Evolutionary conservation across 2,797 vertebrate genomes (phyloP).

Genomic region (Phataginus tetradactyla): DNA sequence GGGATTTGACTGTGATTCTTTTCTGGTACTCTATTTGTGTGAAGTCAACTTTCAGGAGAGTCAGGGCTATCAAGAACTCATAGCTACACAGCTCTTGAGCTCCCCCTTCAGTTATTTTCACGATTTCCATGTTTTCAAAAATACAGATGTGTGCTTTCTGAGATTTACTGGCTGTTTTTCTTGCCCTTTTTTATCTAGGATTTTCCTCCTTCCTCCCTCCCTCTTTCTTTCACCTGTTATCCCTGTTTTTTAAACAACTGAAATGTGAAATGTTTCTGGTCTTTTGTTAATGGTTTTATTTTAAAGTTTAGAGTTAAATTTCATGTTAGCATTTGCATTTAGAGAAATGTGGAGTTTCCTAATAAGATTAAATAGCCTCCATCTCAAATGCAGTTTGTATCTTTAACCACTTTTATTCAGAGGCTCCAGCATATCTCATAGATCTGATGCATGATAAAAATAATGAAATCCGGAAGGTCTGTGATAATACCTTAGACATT

Average conservation of each 20-base stretch:
- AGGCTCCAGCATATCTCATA: conserved; percentile 94
- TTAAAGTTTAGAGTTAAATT: conserved; percentile 53
- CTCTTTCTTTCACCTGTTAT: not conserved
- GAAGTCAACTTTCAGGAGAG: not conserved
- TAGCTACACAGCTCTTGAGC: not conserved
- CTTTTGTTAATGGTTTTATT: conserved; percentile 5
- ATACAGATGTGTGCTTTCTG: not conserved
- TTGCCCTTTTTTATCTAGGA: not conserved
- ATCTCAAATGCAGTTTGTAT: conserved; percentile 44
- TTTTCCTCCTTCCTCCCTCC: not conserved
- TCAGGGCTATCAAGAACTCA: not conserved
- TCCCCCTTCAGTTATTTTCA: not conserved
- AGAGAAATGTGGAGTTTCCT: not conserved
- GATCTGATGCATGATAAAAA: conserved; percentile 97
- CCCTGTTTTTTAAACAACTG: not conserved
- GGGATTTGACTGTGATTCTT: not conserved
- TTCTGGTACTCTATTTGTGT: not conserved
- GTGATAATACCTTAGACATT: conserved; percentile 95
- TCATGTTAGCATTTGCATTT: conserved; percentile 15
- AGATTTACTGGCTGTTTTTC: not conserved
- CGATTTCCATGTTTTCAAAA: not conserved
- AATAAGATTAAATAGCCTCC: not conserved
- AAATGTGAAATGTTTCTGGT: conserved; percentile 13
- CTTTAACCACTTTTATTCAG: conserved; percentile 87
- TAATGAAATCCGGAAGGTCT: conserved; percentile 94